Base-by-base conservation (phyloP, 2,113 vertebrate species). In the Poeciliopsis prolifica region DNA sequence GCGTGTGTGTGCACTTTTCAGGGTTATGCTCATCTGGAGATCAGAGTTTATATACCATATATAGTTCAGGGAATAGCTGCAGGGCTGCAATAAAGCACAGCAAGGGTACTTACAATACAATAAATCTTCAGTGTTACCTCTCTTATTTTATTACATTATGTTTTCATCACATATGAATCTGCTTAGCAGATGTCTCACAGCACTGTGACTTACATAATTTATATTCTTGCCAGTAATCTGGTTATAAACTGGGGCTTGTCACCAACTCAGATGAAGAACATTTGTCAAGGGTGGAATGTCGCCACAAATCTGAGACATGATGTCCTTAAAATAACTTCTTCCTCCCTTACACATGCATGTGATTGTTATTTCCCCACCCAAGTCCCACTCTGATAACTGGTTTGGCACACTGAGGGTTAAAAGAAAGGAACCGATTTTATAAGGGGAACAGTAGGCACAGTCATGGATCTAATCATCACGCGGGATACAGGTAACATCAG, bases 391-490 rank as follows among this genome's bases (percentile, higher is more conserved):
- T 26, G 29, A 79, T 33, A n/a, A 72, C 70, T 31, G 72, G 79
- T 67, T 77, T 5, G 4, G 85, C 61, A 61, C 51, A 60, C 79
- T 26, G 70, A 19, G 82, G 83, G 85, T 88, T 90, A 87, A 87
- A 89, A 86, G 11, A 91, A 89, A 85, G 85, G 90, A 92, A 86
- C 81, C 88, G 90, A 94, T 93, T 93, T 96, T 95, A 91, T 88
- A 90, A 92, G 86, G 81, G 65, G 88, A 89, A 81, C 83, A 78
- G 86, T 92, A 94, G 94, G 94, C 88, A 73, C 93, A 93, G 94
- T 95, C 92, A 93, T 92, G 90, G 94, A 95, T 94, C 94, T 93
- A 95, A 96, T 95, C 83, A 76, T 92, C 68, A 68, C 44, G 77
- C 89, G 85, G 72, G 88, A 91, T 82, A 90, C 87, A 93, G 91